These are phyloP conservation scores for Ornithorhynchus anatinus DNA, from an alignment of 2,113 vertebrate species.

Conservation along the genomic window DNA sequence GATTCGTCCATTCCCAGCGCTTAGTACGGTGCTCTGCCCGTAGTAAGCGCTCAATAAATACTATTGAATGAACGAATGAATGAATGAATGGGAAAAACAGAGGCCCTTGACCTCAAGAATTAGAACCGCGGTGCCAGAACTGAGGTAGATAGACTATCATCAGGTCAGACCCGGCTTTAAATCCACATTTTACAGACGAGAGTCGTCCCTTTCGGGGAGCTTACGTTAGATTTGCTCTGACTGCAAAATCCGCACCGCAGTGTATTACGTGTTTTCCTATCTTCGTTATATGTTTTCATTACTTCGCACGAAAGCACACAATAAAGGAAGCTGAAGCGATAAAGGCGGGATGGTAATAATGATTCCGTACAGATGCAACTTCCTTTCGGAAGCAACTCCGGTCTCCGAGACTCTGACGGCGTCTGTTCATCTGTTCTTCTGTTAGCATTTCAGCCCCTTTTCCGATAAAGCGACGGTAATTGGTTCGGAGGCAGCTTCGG, in stretches of 20 bases:
- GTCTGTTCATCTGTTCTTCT: constrained; percentile 43
- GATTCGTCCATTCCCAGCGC: no score
- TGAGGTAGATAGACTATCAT: no score
- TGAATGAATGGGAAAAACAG: no score
- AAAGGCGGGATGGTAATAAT: constrained; percentile 63
- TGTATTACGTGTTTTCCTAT: constrained; percentile 63
- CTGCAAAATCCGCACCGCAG: constrained; percentile 65
- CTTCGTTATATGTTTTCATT: constrained; percentile 69
- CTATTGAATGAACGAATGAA: no score
- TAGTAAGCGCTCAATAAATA: no score
- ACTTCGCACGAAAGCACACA: constrained; percentile 60
- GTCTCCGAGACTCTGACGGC: constrained; percentile 31
- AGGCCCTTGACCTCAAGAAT: no score
- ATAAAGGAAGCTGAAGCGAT: constrained; percentile 63
- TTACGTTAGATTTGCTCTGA: constrained; percentile 64
- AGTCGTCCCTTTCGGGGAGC: constrained; percentile 59
- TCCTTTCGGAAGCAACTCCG: constrained; percentile 39
- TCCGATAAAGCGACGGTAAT: constrained; percentile 35
- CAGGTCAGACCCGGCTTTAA: no score
- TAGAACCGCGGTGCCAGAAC: no score
- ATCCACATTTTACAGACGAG: neutral
- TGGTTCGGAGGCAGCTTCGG: constrained; percentile 32
- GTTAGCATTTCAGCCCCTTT: constrained; percentile 38
- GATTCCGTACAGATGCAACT: constrained; percentile 56
- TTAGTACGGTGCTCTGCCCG: no score